Conservation (phyloP, 2,113 vertebrate genomes). For the Progne subis region DNA sequence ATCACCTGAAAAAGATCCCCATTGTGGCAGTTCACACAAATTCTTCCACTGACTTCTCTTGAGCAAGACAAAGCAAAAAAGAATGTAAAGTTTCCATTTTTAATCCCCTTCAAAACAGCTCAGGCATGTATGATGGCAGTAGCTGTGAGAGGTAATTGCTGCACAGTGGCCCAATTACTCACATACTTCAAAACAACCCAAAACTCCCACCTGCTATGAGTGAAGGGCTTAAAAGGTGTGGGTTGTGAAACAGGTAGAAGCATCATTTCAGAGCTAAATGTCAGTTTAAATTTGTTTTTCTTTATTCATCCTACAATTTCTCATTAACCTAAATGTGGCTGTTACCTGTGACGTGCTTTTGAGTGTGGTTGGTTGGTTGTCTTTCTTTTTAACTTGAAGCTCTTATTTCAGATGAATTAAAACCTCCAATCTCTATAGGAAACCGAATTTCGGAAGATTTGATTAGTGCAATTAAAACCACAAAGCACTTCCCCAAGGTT, state of each 20-base stretch:
- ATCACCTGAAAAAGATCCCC: not conserved
- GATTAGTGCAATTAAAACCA: not conserved
- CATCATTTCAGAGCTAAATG: not conserved
- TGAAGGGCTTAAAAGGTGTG: not conserved
- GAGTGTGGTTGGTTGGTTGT: not conserved
- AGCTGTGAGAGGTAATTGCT: constrained; percentile 3
- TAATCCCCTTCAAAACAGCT: not conserved
- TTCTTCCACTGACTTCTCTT: not conserved
- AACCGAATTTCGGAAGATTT: not conserved
- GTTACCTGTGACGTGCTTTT: not conserved
- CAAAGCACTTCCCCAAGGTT: not conserved
- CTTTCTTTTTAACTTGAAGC: not conserved
- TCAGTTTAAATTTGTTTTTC: not conserved
- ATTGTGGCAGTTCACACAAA: not conserved
- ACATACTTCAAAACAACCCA: not conserved
- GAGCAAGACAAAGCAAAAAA: not conserved
- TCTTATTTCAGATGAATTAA: not conserved
- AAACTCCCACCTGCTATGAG: not conserved
- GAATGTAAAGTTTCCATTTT: not conserved
- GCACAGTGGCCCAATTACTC: constrained; percentile 18
- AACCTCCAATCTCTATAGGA: not conserved
- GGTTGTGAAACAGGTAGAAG: not conserved
- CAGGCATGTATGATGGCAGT: not conserved
- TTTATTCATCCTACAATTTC: not conserved
- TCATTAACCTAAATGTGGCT: not conserved